phyloP scores from a whole-genome alignment of 2,888 invertebrate species.

The Polyommatus iphigenia region DNA sequence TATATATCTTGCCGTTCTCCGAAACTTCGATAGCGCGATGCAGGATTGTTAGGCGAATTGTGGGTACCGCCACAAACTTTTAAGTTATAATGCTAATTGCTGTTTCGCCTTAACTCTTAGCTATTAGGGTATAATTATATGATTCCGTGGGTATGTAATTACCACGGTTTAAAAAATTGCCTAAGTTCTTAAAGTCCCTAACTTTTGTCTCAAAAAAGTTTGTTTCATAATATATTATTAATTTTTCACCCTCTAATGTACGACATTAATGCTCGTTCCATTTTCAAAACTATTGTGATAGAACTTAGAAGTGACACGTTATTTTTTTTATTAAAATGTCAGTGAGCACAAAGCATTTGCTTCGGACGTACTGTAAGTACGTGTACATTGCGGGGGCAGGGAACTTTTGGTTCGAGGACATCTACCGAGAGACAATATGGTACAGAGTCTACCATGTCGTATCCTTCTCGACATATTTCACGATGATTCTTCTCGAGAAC shows the following conservation, averaged over 20 bases:
- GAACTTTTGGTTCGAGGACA: slow-evolving; percentile 63
- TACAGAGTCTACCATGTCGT: slow-evolving; percentile 57
- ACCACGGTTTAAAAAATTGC: background rate
- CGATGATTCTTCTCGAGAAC: slow-evolving; percentile 68
- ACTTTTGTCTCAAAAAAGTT: background rate
- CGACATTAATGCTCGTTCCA: background rate
- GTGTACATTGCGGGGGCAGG: slow-evolving; percentile 65
- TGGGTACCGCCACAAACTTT: no score
- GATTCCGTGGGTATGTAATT: background rate
- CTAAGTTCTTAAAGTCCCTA: background rate
- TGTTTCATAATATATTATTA: background rate
- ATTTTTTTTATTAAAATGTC: slow-evolving; percentile 47
- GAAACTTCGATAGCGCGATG: no score
- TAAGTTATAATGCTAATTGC: no score
- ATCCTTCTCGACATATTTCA: slow-evolving; percentile 60
- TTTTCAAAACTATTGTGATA: background rate
- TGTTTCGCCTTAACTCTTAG: background rate
- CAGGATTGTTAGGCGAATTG: no score
- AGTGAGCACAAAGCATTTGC: slow-evolving; percentile 54
- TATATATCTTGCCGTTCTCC: no score
- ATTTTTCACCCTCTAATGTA: background rate
- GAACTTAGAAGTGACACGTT: background rate
- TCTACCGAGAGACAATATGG: slow-evolving; percentile 51
- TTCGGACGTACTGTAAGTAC: slow-evolving; percentile 59
- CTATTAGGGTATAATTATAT: background rate